Evolutionary conservation across 2,113 vertebrate species (phyloP).

Genomic region (Cyanistes caeruleus): DNA sequence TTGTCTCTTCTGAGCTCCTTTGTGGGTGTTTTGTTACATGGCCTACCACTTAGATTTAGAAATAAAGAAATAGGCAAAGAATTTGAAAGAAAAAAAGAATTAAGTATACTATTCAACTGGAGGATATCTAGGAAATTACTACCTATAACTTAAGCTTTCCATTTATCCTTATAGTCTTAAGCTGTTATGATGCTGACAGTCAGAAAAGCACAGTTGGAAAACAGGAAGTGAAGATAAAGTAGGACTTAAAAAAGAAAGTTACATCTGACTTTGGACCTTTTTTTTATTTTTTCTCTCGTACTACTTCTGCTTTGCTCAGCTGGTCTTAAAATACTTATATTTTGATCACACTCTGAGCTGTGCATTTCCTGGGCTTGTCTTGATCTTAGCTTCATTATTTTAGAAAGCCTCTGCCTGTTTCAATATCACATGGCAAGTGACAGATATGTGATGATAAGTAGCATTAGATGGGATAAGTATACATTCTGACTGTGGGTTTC

Average conservation of each 20-base stretch:
- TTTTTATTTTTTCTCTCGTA: not conserved
- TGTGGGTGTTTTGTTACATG: not conserved
- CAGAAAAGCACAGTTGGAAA: slow-evolving; percentile 47
- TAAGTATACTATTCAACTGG: slow-evolving; percentile 3
- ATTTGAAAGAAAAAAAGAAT: not conserved
- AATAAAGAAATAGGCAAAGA: not conserved
- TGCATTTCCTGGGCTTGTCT: not conserved
- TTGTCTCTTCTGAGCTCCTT: not conserved
- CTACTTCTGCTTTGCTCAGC: not conserved
- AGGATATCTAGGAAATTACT: slow-evolving; percentile 57
- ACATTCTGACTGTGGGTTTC: slow-evolving; percentile 22
- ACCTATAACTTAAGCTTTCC: slow-evolving; percentile 52
- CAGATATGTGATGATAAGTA: not conserved
- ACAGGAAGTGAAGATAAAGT: slow-evolving; percentile 18
- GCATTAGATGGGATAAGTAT: slow-evolving; percentile 1
- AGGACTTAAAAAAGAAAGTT: slow-evolving; percentile 41
- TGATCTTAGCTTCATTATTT: not conserved
- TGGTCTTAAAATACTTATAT: not conserved
- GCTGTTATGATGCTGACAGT: slow-evolving; percentile 2
- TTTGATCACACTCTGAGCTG: not conserved
- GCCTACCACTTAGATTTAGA: not conserved
- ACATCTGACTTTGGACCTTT: not conserved
- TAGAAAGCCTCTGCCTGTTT: slow-evolving; percentile 35
- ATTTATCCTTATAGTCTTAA: slow-evolving; percentile 51
- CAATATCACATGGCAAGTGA: not conserved